Base-by-base conservation (phyloP, 1,140 invertebrate species). In the Drosophila sp. region DNA sequence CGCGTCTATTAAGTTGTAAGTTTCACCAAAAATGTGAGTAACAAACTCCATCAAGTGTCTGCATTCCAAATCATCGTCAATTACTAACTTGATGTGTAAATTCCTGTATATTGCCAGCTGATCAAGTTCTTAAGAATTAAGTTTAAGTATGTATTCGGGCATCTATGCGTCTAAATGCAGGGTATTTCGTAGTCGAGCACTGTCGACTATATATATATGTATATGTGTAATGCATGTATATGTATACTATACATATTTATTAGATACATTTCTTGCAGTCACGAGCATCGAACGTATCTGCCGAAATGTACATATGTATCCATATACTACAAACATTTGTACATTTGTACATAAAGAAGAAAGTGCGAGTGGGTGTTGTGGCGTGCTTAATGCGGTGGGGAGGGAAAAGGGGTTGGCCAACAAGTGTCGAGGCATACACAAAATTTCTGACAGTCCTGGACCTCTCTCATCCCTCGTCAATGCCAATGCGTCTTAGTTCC, bases 231-330 rank as follows among this genome's bases (percentile, higher is more conserved):
- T 14, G 4, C 7, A 18, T n/a, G 13, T 6, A 11, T 53, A 34
- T 36, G n/a, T 40, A 13, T 50, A 32, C 13, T 27, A 54, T 53
- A 36, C 32, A 63, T 54, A 65, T 64, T 43, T 54, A 25, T 34
- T n/a, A 63, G 61, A 58, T 58, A 57, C n/a, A 57, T 66, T 56
- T 56, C 41, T 57, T 66, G 59, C n/a, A 8, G 34, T 62, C 58
- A 29, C 51, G n/a, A 46, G 32, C 59, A 34, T 27, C 11, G 21
- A 27, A 7, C 27, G 9, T 56, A 25, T 56, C 25, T 29, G 21
- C n/a, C 41, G 21, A 21, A 14, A 41, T 16, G 25, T 48, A 63
- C 11, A 21, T 46, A 36, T 34, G 9, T 61, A 7, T 7, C 7
- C 4, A 21, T 21, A 16, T 4, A n/a, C n/a, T n/a, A n/a, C n/a